Evolutionary conservation across 1,140 invertebrate species (phyloP).

Genomic region (Vanessa tameamea): DNA sequence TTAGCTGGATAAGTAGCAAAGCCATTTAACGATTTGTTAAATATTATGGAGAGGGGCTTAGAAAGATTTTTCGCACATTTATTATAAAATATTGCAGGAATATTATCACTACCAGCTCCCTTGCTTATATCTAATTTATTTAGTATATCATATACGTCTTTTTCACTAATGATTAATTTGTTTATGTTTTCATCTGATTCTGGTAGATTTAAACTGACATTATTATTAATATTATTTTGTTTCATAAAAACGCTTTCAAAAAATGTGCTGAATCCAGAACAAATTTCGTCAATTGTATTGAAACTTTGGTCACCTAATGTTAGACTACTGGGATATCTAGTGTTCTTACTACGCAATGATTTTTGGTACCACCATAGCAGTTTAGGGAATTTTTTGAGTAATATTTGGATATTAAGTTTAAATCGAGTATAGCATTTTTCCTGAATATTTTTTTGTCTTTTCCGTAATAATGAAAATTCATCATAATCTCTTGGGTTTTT

Average conservation of each 20-base stretch:
- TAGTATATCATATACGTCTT: constrained; percentile 18
- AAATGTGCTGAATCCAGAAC: constrained; percentile 7
- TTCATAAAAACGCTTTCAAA: constrained; percentile 10
- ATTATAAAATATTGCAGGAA: constrained; percentile 26
- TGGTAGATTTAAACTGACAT: neutral
- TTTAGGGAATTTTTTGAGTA: constrained; percentile 1
- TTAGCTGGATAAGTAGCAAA: neutral
- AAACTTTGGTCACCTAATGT: constrained; percentile 1
- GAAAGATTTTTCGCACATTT: constrained; percentile 14
- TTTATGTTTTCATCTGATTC: neutral
- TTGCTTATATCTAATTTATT: constrained; percentile 23
- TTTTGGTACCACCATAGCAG: constrained; percentile 10
- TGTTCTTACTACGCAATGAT: neutral
- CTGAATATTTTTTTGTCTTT: neutral
- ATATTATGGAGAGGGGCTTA: neutral
- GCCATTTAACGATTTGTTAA: too few relatives aligned
- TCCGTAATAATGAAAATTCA: constrained; percentile 1
- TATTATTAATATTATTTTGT: neutral
- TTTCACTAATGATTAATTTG: constrained; percentile 3
- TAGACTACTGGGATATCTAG: neutral
- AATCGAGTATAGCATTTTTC: neutral
- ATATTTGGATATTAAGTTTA: constrained; percentile 3
- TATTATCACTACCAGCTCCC: constrained; percentile 26
- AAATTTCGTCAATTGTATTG: neutral
- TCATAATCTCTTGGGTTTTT: neutral